Base-by-base conservation (phyloP, 1,140 invertebrate species). In the Drosophila athabasca region DNA sequence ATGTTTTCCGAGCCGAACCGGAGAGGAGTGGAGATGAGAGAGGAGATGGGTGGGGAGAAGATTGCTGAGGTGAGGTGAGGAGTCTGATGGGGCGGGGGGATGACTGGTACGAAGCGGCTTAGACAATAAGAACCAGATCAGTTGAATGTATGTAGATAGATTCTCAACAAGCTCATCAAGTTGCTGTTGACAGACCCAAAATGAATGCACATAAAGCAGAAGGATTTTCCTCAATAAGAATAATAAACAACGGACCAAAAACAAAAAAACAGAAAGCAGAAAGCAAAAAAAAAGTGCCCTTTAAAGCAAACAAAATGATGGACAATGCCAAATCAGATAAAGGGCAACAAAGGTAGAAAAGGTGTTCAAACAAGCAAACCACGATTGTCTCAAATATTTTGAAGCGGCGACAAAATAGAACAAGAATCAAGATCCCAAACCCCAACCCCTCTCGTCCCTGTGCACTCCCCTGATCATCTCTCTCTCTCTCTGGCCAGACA, bases 351-450 rank as follows among this genome's bases (percentile, higher is more conserved):
- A 82, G 67, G 67, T 65, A 70, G 55, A 85, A 82, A 88, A 88
- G 83, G 83, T 88, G 83, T 88, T 89, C 83, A 88, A 88, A 88
- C 83, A 88, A 83, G 83, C 83, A 88, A 88, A 88, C 83, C 83
- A 88, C 83, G 83, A 88, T 89, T 88, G 84, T 88, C 87, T 71
- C 78, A 88, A 88, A 88, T 89, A 88, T 88, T 88, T 83, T 88
- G 83, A 88, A 79, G 84, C 84, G 53, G 61, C 61, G 79, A 79
- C 71, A 79, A 87, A 88, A 88, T 84, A 81, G 77, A 81, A 84
- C 77, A 70, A 77, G 77, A 77, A 81, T 74, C 69, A 64, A 74
- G 60, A 74, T 58, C 54, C 68, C 66, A 41, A 76, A 58, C 51
- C 52, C 53, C 17, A 19, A 19, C 17, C 17, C 17, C 17, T 19